These are phyloP conservation scores for Etia nguti DNA, from an alignment of 2,113 vertebrate genomes.

Conservation along the genomic window DNA sequence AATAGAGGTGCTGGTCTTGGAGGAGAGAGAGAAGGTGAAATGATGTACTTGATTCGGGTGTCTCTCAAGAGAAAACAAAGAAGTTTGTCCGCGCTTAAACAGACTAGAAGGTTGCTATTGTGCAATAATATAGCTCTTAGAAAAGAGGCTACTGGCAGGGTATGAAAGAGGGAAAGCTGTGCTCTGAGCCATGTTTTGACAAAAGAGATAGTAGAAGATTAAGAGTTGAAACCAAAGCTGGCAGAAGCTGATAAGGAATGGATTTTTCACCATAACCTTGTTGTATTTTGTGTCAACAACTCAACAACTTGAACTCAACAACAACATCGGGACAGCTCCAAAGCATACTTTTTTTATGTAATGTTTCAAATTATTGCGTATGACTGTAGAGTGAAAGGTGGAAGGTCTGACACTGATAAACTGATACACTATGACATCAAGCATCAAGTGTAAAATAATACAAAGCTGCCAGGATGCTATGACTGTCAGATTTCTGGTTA, in stretches of 20 bases:
- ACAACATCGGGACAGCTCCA: background rate
- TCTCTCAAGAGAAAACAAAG: conserved; percentile 45
- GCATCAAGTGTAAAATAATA: background rate
- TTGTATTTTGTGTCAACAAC: conserved; percentile 19
- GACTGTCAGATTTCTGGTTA: background rate
- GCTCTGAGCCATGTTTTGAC: conserved; percentile 38
- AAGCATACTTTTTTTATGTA: background rate
- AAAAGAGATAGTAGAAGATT: conserved; percentile 50
- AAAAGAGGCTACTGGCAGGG: conserved; percentile 23
- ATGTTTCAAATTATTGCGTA: background rate
- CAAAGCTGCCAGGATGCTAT: background rate
- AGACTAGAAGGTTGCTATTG: conserved; percentile 29
- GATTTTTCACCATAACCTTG: background rate
- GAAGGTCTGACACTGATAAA: background rate
- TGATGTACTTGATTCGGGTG: conserved; percentile 13
- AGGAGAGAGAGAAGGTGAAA: background rate
- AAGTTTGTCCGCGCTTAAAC: conserved; percentile 21
- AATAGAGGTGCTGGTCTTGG: background rate
- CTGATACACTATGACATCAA: background rate
- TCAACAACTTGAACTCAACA: background rate
- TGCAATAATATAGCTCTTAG: conserved; percentile 25
- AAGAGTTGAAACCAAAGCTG: conserved; percentile 48
- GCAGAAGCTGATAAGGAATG: conserved; percentile 30
- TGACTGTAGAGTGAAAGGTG: background rate
- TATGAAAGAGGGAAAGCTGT: conserved; percentile 16